Conservation (phyloP, 2,113 vertebrate genomes). For the Nicator chloris region DNA sequence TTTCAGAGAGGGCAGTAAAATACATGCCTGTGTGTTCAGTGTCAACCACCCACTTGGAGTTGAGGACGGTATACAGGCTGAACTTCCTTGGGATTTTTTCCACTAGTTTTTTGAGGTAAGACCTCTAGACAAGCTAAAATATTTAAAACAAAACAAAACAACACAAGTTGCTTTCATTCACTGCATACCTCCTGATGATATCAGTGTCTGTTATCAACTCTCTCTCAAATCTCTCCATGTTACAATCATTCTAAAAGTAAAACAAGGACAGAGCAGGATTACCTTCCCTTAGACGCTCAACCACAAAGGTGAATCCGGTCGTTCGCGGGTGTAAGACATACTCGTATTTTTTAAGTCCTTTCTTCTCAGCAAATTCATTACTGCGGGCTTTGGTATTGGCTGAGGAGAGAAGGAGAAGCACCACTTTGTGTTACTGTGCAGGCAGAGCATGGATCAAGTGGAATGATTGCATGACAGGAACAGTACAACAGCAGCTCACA, state of each 20-base stretch:
- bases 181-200: not conserved
- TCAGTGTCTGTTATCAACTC: not conserved
- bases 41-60: not conserved
- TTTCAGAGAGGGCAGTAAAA: not conserved
- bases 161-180: not conserved
- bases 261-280: not conserved
- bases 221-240: not conserved
- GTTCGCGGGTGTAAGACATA: constrained; percentile 94
- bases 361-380: constrained; percentile 85
- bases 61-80: not conserved
- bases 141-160: not conserved
- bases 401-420: constrained; percentile 56
- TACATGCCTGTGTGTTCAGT: fast-evolving
- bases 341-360: constrained; percentile 84
- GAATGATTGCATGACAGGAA: not conserved
- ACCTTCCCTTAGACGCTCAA: constrained; percentile 90
- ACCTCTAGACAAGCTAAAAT: not conserved
- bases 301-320: constrained; percentile 95
- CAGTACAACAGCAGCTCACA: not conserved
- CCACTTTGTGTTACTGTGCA: not conserved
- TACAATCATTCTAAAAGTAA: not conserved
- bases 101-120: not conserved
- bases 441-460: not conserved
- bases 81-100: not conserved
- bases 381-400: constrained; percentile 89